Conservation (phyloP, 2,888 invertebrate species). For the Sarcophaga carnaria region DNA sequence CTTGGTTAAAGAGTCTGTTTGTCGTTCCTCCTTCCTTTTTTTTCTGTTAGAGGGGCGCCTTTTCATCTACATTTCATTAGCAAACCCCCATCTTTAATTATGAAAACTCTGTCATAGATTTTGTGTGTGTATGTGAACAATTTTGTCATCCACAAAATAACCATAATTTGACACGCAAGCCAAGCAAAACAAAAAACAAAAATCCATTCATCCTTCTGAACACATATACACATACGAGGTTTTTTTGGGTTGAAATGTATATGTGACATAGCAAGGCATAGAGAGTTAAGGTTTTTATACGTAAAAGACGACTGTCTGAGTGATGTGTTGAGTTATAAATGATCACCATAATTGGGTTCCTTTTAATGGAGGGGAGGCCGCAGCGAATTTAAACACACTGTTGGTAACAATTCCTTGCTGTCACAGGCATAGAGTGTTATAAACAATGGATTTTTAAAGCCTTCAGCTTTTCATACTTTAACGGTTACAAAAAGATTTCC, state of each 20-base stretch:
- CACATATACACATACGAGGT: not conserved
- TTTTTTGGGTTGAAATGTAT: not conserved
- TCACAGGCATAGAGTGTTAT: conserved; percentile 10
- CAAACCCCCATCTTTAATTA: not conserved
- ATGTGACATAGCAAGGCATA: not conserved
- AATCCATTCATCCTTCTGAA: not conserved
- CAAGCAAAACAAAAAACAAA: not conserved
- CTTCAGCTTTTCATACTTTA: too few relatives aligned
- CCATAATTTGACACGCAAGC: not conserved
- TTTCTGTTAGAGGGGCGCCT: not conserved
- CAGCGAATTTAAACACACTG: conserved; percentile 16
- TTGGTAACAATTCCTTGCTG: conserved; percentile 31
- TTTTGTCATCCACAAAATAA: conserved; percentile 38
- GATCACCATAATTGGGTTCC: conserved; percentile 56
- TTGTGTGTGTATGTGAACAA: too few relatives aligned
- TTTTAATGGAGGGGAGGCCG: not conserved
- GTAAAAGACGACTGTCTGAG: not conserved
- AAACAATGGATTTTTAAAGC: too few relatives aligned
- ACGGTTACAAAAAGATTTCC: too few relatives aligned
- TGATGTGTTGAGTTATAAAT: conserved; percentile 47
- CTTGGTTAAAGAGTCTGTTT: not conserved
- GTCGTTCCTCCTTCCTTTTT: not conserved
- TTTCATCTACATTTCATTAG: not conserved
- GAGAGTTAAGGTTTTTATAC: not conserved
- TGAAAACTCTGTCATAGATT: not conserved